Evolutionary conservation across 64 coral and sea anemone species (phyloP), one percentile per base, ranked within the genome.

Genomic region (Pocillopora damicornis): DNA sequence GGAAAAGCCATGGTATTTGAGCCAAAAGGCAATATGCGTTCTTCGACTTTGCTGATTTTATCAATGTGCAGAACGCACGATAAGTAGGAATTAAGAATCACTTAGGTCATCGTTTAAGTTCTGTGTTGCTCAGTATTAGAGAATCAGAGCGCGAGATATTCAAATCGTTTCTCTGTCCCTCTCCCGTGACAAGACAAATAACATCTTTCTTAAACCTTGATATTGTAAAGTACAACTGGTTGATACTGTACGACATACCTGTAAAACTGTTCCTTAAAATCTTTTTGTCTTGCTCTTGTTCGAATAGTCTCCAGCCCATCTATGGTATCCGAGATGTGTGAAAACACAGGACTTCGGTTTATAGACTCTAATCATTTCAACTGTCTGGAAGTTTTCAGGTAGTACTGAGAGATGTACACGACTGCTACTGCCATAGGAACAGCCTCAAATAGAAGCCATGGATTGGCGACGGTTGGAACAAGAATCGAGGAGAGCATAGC

Each of bases 261-360:
- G 60, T 86, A 91, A 9, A 91, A 77, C 25, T 26, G 78, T 35
- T 72, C 45, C 5, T 45, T 23, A 35, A 91, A 91, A 20, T 76
- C 34, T n/a, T 86, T 58, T 62, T 91, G 34, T 73, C 76, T 91
- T 4, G 60, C 13, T 59, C 63, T 26, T 30, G 79, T 86, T 45
- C 89, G 74, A n/a, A 91, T 86, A 61, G 75, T 86, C 15, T 76
- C 89, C n/a, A 91, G 69, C 64, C 89, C 89, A 17, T 86, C 89
- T 4, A 91, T 20, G 14, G 89, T 91, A 37, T 91, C 89, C 17
- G 89, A 86, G 38, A 91, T 37, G 56, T 91, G 89, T 11, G 89
- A 86, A 37, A 86, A 91, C 37, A 91, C 80, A 45, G 89, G 81
- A 58, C 89, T 91, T 12, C 87, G 42, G 60, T 78, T 78, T 18